phyloP scores from a whole-genome alignment of 2,113 vertebrate species.

The Gracilinanus agilis region DNA sequence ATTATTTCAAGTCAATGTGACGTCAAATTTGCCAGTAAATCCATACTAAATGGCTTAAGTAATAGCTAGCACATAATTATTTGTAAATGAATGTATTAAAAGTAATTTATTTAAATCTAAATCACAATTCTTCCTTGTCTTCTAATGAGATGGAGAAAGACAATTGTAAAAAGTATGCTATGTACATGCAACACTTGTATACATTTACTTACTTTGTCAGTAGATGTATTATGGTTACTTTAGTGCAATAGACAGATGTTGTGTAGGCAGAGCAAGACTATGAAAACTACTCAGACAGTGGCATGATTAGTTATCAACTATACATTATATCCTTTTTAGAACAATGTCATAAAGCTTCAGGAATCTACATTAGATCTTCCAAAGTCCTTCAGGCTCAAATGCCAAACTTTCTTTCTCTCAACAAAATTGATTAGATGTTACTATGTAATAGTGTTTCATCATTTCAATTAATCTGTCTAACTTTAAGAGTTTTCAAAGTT shows the following conservation, averaged over 20 bases:
- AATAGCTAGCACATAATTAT: background rate
- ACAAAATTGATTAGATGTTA: slow-evolving; percentile 9
- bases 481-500: slow-evolving; percentile 67
- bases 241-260: slow-evolving; percentile 48
- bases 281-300: slow-evolving; percentile 37
- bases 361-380: background rate
- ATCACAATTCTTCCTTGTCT: slow-evolving; percentile 22
- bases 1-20: background rate
- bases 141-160: slow-evolving; percentile 31
- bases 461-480: slow-evolving; percentile 34
- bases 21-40: slow-evolving; percentile 31
- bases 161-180: background rate
- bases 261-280: slow-evolving; percentile 48
- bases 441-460: slow-evolving; percentile 54
- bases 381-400: slow-evolving; percentile 47
- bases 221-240: slow-evolving; percentile 50
- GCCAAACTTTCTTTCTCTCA: background rate
- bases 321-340: slow-evolving; percentile 42
- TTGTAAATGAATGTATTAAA: slow-evolving; percentile 42
- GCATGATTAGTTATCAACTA: slow-evolving; percentile 51
- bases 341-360: background rate
- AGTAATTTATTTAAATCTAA: background rate
- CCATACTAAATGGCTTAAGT: slow-evolving; percentile 4
- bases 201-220: slow-evolving; percentile 21
- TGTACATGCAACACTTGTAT: background rate